These are phyloP conservation scores for Aurelia aurita complex sp. Pacific DNA, from an alignment of 30 jellyfish, hydroid and myxozoan genomes.

Conservation along the genomic window DNA sequence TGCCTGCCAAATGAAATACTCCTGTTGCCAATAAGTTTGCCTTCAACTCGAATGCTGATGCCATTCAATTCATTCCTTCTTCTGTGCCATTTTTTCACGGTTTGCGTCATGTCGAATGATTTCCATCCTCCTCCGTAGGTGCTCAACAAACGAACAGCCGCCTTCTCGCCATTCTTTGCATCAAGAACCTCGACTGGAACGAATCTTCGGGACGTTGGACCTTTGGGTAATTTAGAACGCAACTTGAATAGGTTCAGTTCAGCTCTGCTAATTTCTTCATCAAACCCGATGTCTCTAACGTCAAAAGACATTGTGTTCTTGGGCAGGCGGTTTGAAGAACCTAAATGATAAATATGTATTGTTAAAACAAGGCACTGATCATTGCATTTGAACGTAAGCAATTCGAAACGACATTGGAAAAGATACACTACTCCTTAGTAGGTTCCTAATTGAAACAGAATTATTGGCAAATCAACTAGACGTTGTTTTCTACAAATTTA, in stretches of 20 bases:
- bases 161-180: neutral
- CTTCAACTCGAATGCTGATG: conserved; percentile 8
- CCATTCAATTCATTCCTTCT: neutral
- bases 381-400: neutral
- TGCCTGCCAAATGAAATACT: conserved; percentile 16
- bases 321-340: conserved; percentile 2
- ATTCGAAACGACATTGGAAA: neutral
- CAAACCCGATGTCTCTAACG: conserved; percentile 39
- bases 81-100: conserved; percentile 58
- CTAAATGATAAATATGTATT: neutral
- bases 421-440: neutral
- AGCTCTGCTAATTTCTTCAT: conserved; percentile 55
- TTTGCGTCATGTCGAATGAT: conserved; percentile 50
- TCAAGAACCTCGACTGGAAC: conserved; percentile 41
- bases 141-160: conserved; percentile 28
- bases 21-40: neutral
- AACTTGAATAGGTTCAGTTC: conserved; percentile 47
- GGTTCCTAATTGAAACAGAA: neutral
- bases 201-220: conserved; percentile 1
- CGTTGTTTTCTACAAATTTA: neutral
- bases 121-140: conserved; percentile 69
- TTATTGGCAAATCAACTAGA: neutral
- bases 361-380: neutral
- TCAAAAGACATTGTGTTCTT: conserved; percentile 21
- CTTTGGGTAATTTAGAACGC: neutral